phyloP scores from a whole-genome alignment of 2,113 vertebrate genomes.

The Salvelinus namaycush region DNA sequence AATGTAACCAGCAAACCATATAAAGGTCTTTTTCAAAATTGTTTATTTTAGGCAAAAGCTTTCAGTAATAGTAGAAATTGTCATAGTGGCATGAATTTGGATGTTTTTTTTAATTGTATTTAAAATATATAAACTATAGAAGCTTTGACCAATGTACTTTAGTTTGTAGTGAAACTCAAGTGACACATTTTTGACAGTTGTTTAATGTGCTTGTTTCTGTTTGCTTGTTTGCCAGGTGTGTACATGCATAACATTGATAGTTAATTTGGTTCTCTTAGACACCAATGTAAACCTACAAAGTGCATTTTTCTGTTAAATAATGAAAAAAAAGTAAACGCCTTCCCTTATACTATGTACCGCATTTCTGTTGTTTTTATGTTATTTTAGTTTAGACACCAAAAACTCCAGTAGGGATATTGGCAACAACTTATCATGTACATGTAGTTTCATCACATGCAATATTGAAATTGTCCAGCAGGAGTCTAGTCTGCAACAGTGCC shows the following conservation, averaged over 20 bases:
- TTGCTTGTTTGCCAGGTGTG: constrained; percentile 39
- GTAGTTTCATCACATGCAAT: constrained; percentile 1
- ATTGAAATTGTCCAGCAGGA: constrained; percentile 40
- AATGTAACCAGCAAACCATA: neutral
- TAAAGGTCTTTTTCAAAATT: neutral
- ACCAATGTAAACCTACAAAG: constrained; percentile 39
- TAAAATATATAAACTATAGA: constrained; percentile 28
- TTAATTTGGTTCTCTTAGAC: constrained; percentile 21
- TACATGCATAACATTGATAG: constrained; percentile 19
- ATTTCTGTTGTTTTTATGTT: neutral
- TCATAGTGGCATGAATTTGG: constrained; percentile 37
- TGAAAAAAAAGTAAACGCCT: constrained; percentile 56
- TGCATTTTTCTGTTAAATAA: constrained; percentile 47
- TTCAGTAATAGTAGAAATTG: constrained; percentile 27
- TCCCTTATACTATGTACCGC: constrained; percentile 19
- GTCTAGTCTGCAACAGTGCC: constrained; percentile 25
- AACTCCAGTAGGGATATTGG: too few relatives aligned
- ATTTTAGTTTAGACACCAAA: neutral
- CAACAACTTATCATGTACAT: neutral
- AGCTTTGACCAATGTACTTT: constrained; percentile 19
- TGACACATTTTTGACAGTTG: constrained; percentile 17
- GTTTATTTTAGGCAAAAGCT: constrained; percentile 40
- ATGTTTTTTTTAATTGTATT: constrained; percentile 27
- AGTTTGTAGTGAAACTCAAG: constrained; percentile 39
- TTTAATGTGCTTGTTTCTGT: constrained; percentile 38